Evolutionary conservation across 2,113 vertebrate genomes (phyloP).

Genomic region (Amphilophus citrinellus): DNA sequence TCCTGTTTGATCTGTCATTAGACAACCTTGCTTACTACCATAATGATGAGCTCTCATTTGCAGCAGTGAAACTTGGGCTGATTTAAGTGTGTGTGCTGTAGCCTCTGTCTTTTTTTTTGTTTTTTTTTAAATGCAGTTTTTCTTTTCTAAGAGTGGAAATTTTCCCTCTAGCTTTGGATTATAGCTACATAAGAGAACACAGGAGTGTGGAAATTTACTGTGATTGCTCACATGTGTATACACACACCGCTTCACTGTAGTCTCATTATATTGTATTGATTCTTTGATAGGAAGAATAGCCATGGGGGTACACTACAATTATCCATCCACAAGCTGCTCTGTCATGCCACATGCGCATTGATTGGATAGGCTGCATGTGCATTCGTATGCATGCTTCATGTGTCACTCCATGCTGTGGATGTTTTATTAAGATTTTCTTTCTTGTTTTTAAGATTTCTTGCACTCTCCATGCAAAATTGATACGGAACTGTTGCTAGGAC

Average conservation of each 20-base stretch:
- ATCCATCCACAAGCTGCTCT: conserved; percentile 28
- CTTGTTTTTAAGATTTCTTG: neutral
- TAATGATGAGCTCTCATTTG: neutral
- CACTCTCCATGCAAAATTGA: neutral
- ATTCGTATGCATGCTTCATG: conserved; percentile 10
- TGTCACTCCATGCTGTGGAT: neutral
- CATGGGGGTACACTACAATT: conserved; percentile 27
- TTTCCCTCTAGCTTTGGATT: neutral
- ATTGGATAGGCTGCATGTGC: conserved; percentile 20
- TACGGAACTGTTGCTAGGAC: neutral
- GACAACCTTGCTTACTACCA: neutral
- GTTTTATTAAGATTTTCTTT: neutral
- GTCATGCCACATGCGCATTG: conserved; percentile 7
- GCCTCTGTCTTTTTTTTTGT: neutral
- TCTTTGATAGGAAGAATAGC: conserved; percentile 32
- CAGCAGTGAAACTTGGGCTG: neutral
- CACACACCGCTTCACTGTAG: conserved; percentile 8
- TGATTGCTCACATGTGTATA: conserved; percentile 24
- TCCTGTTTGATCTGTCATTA: conserved; percentile 14
- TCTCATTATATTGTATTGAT: conserved; percentile 61
- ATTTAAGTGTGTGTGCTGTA: neutral
- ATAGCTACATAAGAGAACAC: neutral
- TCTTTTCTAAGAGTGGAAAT: neutral
- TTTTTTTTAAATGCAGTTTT: neutral
- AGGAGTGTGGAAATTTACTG: conserved; percentile 35